These are phyloP conservation scores for Buathra laborator DNA, from an alignment of 2,888 invertebrate genomes.

Conservation along the genomic window DNA sequence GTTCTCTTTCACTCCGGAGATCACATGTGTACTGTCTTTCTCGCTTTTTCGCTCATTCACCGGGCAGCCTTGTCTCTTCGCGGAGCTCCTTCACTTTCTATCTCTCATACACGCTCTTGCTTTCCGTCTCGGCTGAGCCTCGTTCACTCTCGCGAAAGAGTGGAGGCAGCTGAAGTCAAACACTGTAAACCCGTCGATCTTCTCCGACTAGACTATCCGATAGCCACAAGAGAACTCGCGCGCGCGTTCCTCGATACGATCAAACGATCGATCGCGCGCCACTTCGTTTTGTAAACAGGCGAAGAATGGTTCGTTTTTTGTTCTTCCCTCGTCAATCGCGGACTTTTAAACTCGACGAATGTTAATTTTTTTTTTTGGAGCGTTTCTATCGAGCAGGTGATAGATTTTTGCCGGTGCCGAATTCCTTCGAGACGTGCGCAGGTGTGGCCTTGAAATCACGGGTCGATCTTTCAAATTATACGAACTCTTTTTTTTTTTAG, in stretches of 20 bases:
- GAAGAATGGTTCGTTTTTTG: not conserved
- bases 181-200: constrained; percentile 22
- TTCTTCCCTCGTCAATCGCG: not conserved
- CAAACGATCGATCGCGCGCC: constrained; percentile 60
- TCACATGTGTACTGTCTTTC: constrained; percentile 33
- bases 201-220: constrained; percentile 19
- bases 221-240: constrained; percentile 40
- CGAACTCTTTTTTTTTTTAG: not conserved
- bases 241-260: constrained; percentile 54
- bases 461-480: not conserved
- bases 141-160: constrained; percentile 48
- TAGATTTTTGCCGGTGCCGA: not conserved
- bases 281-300: not conserved
- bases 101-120: constrained; percentile 6
- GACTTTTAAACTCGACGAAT: not conserved
- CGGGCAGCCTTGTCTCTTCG: constrained; percentile 24
- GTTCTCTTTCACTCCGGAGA: constrained; percentile 1
- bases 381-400: not conserved
- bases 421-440: not conserved
- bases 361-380: not conserved
- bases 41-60: constrained; percentile 32
- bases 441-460: constrained; percentile 17
- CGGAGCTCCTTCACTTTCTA: constrained; percentile 31
- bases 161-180: constrained; percentile 14
- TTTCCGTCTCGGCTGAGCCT: constrained; percentile 40